These are phyloP conservation scores for Deilephila elpenor DNA, from an alignment of 2,888 invertebrate species.

Conservation along the genomic window DNA sequence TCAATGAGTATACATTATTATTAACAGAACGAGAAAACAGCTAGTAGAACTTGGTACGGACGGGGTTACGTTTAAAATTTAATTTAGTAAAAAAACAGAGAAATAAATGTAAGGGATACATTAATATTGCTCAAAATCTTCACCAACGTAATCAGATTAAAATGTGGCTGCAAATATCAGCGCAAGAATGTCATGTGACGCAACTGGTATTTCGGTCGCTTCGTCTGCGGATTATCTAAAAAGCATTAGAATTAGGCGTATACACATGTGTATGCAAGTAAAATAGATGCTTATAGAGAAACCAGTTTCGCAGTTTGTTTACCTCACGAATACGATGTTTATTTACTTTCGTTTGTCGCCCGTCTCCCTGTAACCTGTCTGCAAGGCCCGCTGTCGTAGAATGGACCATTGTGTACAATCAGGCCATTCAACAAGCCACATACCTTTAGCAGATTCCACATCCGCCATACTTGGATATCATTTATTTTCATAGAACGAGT, in stretches of 20 bases:
- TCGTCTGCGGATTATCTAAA: constrained; percentile 51
- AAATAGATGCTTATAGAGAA: constrained; percentile 46
- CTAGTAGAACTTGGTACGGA: no score
- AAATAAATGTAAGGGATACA: no score
- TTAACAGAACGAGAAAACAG: no score
- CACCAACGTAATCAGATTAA: background rate
- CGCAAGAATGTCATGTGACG: constrained; percentile 9
- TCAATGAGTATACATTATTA: no score
- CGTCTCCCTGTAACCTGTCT: constrained; percentile 55
- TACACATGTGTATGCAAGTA: constrained; percentile 38
- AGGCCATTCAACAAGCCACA: constrained; percentile 22
- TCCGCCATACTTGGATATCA: background rate
- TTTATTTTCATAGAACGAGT: background rate
- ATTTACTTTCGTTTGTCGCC: constrained; percentile 76
- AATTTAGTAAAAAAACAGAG: background rate
- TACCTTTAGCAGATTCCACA: constrained; percentile 12
- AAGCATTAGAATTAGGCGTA: constrained; percentile 52
- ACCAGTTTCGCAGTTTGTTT: constrained; percentile 74
- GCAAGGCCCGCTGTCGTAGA: constrained; percentile 40
- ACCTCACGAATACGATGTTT: constrained; percentile 75
- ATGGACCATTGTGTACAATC: constrained; percentile 40
- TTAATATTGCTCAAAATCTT: background rate
- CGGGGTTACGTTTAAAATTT: background rate
- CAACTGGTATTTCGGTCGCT: background rate
- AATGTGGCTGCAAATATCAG: background rate